A percentile compares a stretch with the other conserved stretches of the same genome.
Evolutionary conservation across 2,888 invertebrate genomes (phyloP).

Genomic region (Lordiphosa fenestrarum): DNA sequence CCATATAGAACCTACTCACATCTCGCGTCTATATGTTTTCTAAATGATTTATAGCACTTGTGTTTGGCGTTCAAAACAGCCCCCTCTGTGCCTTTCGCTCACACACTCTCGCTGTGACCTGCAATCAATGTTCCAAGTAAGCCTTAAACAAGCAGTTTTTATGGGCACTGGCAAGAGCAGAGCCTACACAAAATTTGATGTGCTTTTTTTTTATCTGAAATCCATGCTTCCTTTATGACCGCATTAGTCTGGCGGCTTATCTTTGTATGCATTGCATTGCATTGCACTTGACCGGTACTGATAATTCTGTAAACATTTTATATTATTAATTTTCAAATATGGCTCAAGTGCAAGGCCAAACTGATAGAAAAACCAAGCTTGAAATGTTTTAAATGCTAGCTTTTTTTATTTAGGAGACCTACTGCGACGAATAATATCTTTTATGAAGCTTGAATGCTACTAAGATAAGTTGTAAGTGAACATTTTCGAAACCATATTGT

Average conservation of each 20-base stretch:
- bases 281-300: slow-evolving; percentile 10
- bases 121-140: slow-evolving; percentile 38
- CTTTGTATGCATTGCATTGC: not conserved
- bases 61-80: slow-evolving; percentile 58
- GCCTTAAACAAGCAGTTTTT: slow-evolving; percentile 5
- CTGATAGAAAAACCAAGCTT: not conserved
- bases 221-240: slow-evolving; percentile 11
- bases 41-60: slow-evolving; percentile 65
- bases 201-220: slow-evolving; percentile 14
- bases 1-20: slow-evolving; percentile 36
- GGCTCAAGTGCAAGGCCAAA: slow-evolving; percentile 31
- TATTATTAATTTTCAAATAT: slow-evolving; percentile 11
- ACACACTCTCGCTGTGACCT: slow-evolving; percentile 31
- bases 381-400: not conserved
- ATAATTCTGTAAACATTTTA: not conserved
- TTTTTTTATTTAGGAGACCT: too few species aligned
- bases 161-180: not conserved
- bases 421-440: too few species aligned
- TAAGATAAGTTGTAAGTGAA: too few species aligned
- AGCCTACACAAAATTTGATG: slow-evolving; percentile 1
- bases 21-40: slow-evolving; percentile 28
- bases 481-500: too few species aligned
- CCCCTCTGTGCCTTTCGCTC: slow-evolving; percentile 3
- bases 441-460: too few species aligned
- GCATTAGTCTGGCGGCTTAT: slow-evolving; percentile 26